Conservation (phyloP, 2,888 invertebrate genomes). For the Tenthredo amoena region DNA sequence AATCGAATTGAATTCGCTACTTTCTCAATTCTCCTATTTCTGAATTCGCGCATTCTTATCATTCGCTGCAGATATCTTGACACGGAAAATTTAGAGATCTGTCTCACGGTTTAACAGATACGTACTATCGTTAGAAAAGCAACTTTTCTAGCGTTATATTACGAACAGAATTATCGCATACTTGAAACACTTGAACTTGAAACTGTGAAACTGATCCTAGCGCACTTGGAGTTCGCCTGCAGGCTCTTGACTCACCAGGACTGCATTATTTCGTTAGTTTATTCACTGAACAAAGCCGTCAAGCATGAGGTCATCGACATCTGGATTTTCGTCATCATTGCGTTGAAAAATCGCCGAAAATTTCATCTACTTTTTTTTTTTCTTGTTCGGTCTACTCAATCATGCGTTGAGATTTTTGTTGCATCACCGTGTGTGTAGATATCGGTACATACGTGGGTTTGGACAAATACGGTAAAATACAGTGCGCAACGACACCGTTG, state of each 20-base stretch:
- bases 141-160: constrained; percentile 15
- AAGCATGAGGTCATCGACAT: not conserved
- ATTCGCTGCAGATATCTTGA: not conserved
- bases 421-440: not conserved
- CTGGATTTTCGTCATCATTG: not conserved
- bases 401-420: not conserved
- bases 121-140: not conserved
- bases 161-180: constrained; percentile 13
- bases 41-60: not conserved
- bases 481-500: constrained; percentile 5
- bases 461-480: constrained; percentile 18
- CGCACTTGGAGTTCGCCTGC: not conserved
- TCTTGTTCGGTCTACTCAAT: not conserved
- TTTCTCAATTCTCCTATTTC: not conserved
- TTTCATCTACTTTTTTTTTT: not conserved
- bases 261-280: not conserved
- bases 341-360: not conserved
- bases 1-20: not conserved
- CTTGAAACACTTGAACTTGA: constrained; percentile 44
- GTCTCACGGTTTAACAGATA: not conserved
- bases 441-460: not conserved
- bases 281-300: not conserved
- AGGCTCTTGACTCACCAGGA: not conserved
- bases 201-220: not conserved
- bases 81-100: not conserved